Base-by-base conservation (phyloP, 2,888 invertebrate genomes). In the Schrankia costaestrigalis region DNA sequence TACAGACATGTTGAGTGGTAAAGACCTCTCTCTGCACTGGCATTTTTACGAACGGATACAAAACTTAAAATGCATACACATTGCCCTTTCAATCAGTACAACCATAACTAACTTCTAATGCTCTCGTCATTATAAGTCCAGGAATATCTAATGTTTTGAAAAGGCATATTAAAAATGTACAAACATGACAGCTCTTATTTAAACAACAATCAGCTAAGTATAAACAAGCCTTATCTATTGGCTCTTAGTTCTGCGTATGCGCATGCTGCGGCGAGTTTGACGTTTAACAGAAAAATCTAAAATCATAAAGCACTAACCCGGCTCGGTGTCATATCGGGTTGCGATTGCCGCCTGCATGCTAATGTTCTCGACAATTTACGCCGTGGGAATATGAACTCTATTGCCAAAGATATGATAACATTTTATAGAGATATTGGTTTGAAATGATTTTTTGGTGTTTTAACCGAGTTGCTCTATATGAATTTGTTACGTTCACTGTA, bases 201-300 rank as follows among this genome's bases (percentile, higher is more conserved):
- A 12, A 29, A 3, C 5, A 21, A 11, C 15, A 11, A n/a, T 9
- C 4, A 7, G 3, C 7, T 5, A 5, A 7, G 17, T 17, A 17
- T 5, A 17, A 17, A 17, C 7, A 17, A 17, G n/a, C 12, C 26
- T 26, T 9, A 39, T 67, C 67, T 60, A 38, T 10, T 27, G 6
- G 0, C 23, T 65, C 25, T 18, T 14, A 7, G 21, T 31, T 30
- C 41, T 42, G 35, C 26, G 34, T 32, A 45, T 35, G 45, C 62
- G 57, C 69, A 68, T 54, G 64, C 75, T 69, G 82, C 82, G 84
- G 84, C 74, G 65, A 69, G 83, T 85, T 82, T 84, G 84, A 81
- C 82, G 77, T 72, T 74, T 77, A 72, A 83, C 85, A 83, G 81
- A 80, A 79, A 80, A 82, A 81, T 83, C 84, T 82, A 81, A 82